Evolutionary conservation across 2,888 invertebrate species (phyloP), one percentile per base, ranked within the genome.

Genomic region (Sesia bembeciformis): DNA sequence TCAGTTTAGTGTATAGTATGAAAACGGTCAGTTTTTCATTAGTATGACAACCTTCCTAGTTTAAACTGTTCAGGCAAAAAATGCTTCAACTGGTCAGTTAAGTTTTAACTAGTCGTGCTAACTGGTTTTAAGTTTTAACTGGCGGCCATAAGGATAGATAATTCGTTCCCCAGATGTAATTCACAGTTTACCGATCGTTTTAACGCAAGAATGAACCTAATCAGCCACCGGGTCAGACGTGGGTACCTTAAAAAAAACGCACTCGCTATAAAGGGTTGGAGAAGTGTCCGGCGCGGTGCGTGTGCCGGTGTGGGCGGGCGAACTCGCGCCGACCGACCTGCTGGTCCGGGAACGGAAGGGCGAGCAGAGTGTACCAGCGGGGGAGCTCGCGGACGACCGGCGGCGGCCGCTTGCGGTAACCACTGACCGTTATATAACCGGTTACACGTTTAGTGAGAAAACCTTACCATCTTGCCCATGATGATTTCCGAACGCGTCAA

Each of bases 281-380:
- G 92, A 96, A 97, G 90, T 95, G 95, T 76, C 96, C 97, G 70
- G 96, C 96, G 74, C 94, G 94, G 63, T 92, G 92, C 61, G 90
- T 85, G 74, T 91, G 92, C 59, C 94, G 92, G 80, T 93, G 93
- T 72, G 93, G 92, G 71, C 95, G 92, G 65, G 93, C 93, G 72
- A 95, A 93, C 88, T 97, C 96, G 62, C 97, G 92, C 74, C 96
- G 91, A 68, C 96, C 97, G 73, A 97, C 93, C 83, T 96, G 96
- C 91, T 97, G 96, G 91, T 97, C 97, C 74, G 96, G 96, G 90
- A 97, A 97, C 66, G 97, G 97, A 75, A 97, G 92, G 66, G 97
- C 97, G 83, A 97, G 93, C 72, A 97, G 93, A 61, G 96, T 96
- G 91, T 96, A 96, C 95, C 96, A 95, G 69, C 96, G 92, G 56